Percentiles rank a stretch among this genome's conserved stretches.
phyloP scores from a whole-genome alignment of 2,113 vertebrate genomes.

The Centropus unirufus region DNA sequence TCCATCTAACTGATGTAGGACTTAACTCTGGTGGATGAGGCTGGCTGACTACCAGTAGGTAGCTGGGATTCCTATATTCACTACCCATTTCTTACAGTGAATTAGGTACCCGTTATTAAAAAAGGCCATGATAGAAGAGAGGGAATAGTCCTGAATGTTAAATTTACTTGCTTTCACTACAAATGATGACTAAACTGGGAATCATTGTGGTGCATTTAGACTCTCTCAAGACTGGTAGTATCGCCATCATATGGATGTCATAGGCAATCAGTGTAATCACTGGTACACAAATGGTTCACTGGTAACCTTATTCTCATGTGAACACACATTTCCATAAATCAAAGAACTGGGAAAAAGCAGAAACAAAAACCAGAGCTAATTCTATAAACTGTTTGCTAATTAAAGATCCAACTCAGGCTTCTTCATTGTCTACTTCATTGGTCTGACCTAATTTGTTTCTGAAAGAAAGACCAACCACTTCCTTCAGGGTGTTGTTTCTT shows the following conservation, averaged over 20 bases:
- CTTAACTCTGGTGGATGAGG: not conserved
- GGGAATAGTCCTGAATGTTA: not conserved
- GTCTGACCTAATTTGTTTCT: conserved; percentile 45
- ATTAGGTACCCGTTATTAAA: not conserved
- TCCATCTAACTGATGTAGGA: not conserved
- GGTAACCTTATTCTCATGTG: not conserved
- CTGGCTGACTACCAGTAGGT: not conserved
- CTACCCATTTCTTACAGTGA: not conserved
- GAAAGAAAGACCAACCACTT: conserved; percentile 14
- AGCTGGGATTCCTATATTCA: not conserved
- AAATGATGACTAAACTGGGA: not conserved
- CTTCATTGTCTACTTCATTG: not conserved
- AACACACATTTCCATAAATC: conserved; percentile 2
- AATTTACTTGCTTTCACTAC: not conserved
- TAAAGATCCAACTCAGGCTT: conserved; percentile 42
- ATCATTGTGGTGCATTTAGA: not conserved
- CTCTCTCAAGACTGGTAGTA: not conserved
- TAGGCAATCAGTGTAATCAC: conserved; percentile 11
- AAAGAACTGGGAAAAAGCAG: not conserved
- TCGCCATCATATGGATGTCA: not conserved
- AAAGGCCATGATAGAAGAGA: not conserved
- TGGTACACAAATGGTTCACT: not conserved
- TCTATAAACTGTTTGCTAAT: not conserved
- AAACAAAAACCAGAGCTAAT: conserved; percentile 53
- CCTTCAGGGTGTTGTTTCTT: not conserved